Conservation (phyloP, 1,140 invertebrate genomes). For the Aplysia californica region DNA sequence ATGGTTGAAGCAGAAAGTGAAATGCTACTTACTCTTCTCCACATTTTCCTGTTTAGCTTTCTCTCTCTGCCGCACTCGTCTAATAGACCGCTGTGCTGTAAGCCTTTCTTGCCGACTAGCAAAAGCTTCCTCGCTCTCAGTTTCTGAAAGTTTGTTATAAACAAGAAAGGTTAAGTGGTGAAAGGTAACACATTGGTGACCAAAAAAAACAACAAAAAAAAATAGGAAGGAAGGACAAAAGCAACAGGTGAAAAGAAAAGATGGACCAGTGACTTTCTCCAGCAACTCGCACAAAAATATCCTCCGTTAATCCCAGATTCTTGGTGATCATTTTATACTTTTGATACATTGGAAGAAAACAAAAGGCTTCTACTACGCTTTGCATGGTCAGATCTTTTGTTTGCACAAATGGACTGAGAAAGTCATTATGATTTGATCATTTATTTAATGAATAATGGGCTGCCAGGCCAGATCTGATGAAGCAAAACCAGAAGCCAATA, state of each 20-base stretch:
- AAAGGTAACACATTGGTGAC: too few species aligned
- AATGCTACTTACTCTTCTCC: constrained; percentile 3
- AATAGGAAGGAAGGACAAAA: not conserved
- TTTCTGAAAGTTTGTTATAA: not conserved
- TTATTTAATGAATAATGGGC: too few species aligned
- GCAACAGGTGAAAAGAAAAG: not conserved
- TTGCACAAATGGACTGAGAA: too few species aligned
- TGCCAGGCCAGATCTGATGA: too few species aligned
- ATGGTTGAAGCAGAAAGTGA: not conserved
- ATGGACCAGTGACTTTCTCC: not conserved
- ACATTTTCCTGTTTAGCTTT: constrained; percentile 6
- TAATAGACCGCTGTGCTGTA: not conserved
- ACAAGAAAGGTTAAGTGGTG: too few species aligned
- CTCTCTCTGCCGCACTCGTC: not conserved
- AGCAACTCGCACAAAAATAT: not conserved
- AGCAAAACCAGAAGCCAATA: too few species aligned
- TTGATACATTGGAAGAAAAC: too few species aligned
- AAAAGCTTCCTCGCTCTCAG: not conserved
- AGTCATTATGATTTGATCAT: too few species aligned
- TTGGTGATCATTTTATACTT: too few species aligned
- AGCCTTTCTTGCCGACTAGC: constrained; percentile 3
- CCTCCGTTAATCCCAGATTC: not conserved
- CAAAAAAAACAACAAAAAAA: not conserved
- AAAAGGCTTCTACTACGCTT: too few species aligned
- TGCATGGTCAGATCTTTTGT: too few species aligned